These are phyloP conservation scores for Ciconia boyciana DNA, from an alignment of 2,113 vertebrate genomes.

Conservation along the genomic window DNA sequence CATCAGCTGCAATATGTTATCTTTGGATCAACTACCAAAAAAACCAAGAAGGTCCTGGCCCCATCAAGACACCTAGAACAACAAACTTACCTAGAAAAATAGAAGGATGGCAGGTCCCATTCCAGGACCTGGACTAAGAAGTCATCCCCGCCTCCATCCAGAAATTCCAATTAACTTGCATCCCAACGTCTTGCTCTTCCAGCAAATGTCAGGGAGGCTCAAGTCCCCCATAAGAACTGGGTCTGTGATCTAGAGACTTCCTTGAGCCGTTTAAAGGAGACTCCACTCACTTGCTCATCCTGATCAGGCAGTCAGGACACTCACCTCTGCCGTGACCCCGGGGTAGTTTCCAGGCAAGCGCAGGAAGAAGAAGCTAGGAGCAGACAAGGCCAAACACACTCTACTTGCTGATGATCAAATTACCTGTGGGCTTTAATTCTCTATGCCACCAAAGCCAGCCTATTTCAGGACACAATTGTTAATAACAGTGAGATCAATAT, in stretches of 20 bases:
- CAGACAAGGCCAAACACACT: background rate
- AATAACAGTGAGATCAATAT: background rate
- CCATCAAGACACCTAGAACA: background rate
- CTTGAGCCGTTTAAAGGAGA: background rate
- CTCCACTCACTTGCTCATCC: background rate
- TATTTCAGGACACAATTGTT: background rate
- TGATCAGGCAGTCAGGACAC: background rate
- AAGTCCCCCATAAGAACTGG: background rate
- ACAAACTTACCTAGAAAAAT: background rate
- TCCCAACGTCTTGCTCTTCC: background rate
- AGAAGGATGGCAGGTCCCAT: background rate
- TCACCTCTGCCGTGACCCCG: background rate
- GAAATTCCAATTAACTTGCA: background rate
- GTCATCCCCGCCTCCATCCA: background rate
- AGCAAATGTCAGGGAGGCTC: background rate
- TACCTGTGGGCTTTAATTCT: background rate
- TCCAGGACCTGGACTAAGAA: background rate
- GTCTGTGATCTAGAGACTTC: background rate
- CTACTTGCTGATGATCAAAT: background rate
- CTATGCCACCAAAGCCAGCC: background rate
- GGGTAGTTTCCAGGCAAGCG: background rate
- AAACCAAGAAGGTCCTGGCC: background rate
- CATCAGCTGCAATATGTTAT: background rate
- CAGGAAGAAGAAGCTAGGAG: background rate
- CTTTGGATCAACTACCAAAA: background rate